Conservation (phyloP, 2,113 vertebrate genomes). For the Penelope pileata region DNA sequence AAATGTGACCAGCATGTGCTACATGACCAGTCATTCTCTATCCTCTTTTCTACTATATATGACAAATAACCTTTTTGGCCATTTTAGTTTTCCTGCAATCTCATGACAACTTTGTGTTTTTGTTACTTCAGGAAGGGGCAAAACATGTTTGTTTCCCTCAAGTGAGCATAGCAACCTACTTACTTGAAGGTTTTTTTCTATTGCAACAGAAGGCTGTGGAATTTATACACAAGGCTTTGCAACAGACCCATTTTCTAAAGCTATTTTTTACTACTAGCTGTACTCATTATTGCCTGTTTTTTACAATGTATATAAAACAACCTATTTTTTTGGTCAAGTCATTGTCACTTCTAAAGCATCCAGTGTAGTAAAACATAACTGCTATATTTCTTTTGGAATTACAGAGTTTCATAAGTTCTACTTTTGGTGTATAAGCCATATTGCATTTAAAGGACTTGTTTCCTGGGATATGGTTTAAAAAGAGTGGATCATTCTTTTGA, state of each 20-base stretch:
- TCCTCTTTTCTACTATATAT: not conserved
- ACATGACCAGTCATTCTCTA: not conserved
- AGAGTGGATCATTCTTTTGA: conserved; percentile 43
- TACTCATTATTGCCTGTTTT: not conserved
- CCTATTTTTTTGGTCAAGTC: not conserved
- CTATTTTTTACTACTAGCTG: not conserved
- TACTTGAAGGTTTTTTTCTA: not conserved
- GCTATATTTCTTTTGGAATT: conserved; percentile 30
- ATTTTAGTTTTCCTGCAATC: not conserved
- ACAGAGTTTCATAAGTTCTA: conserved; percentile 13
- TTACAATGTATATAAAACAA: not conserved
- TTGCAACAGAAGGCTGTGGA: not conserved
- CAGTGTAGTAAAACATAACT: not conserved
- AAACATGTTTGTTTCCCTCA: not conserved
- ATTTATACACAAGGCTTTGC: not conserved
- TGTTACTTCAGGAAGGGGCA: not conserved
- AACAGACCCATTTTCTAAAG: not conserved
- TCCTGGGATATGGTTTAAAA: conserved; percentile 43
- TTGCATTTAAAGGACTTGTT: conserved; percentile 43
- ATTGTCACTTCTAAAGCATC: conserved; percentile 12
- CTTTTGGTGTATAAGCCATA: conserved; percentile 25
- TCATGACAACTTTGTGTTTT: not conserved
- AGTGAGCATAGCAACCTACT: not conserved
- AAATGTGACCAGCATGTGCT: too few relatives aligned
- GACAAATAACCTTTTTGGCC: not conserved